Percentiles rank a stretch among this genome's conserved stretches.
Evolutionary conservation across 2,113 vertebrate genomes (phyloP).

Genomic region (Perca fluviatilis): DNA sequence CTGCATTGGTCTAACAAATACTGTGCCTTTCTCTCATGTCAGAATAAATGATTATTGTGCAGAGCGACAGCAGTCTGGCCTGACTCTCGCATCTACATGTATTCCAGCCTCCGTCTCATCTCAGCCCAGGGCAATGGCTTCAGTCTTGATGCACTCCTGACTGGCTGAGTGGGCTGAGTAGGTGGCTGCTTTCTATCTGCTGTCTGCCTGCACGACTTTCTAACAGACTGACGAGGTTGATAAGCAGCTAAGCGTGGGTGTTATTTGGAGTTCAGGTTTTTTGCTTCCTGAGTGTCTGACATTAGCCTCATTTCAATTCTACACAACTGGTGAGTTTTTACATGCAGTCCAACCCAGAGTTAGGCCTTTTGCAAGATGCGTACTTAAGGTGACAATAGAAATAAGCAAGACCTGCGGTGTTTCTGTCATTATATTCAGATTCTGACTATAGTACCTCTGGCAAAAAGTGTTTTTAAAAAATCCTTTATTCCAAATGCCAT

Average conservation of each 20-base stretch:
- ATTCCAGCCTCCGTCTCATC: conserved; percentile 57
- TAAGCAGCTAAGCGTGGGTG: conserved; percentile 43
- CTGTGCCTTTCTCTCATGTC: conserved; percentile 42
- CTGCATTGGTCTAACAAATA: conserved; percentile 26
- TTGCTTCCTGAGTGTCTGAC: conserved; percentile 27
- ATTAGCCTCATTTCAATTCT: conserved; percentile 23
- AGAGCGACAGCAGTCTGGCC: conserved; percentile 25
- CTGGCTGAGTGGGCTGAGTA: conserved; percentile 48
- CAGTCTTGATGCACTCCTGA: conserved; percentile 37
- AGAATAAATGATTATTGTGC: conserved; percentile 62
- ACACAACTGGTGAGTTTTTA: background rate
- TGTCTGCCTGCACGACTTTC: conserved; percentile 15
- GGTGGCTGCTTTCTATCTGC: conserved; percentile 51
- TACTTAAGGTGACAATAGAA: background rate
- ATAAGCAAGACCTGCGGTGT: background rate
- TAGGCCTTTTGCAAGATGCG: background rate
- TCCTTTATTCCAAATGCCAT: no score
- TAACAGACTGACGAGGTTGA: conserved; percentile 1
- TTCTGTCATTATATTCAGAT: background rate
- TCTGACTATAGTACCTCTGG: background rate
- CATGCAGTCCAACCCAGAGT: background rate
- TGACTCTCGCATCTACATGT: conserved; percentile 49
- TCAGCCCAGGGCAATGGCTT: conserved; percentile 41
- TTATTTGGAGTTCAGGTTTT: conserved; percentile 4
- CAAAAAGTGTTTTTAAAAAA: no score